A percentile compares a stretch with the other conserved stretches of the same genome.
Conservation (phyloP, 2,888 invertebrate genomes). For the Sicus ferrugineus region DNA sequence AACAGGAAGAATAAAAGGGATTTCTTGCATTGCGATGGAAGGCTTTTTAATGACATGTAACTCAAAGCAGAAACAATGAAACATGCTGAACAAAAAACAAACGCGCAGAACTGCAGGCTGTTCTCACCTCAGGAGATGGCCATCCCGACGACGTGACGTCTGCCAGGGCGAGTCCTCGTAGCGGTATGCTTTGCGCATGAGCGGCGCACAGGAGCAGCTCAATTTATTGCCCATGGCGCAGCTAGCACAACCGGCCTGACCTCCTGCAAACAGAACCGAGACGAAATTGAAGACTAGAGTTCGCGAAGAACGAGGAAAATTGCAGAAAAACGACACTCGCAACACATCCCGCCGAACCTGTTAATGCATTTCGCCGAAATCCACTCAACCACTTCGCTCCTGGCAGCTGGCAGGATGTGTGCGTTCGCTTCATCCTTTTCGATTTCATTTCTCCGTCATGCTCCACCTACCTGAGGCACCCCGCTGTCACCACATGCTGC, state of each 20-base stretch:
- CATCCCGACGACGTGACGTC: constrained; percentile 83
- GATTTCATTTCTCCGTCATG: no score
- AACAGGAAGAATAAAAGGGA: not conserved
- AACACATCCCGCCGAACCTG: no score
- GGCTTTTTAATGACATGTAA: no score
- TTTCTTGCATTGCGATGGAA: no score
- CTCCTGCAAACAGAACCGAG: constrained; percentile 54
- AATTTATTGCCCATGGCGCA: constrained; percentile 95
- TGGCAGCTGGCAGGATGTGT: not conserved
- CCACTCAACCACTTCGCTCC: not conserved
- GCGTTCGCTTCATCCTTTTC: no score
- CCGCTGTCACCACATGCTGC: constrained; percentile 83
- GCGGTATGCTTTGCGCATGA: constrained; percentile 95
- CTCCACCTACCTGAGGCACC: constrained; percentile 73
- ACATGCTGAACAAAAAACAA: no score
- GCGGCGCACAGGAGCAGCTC: constrained; percentile 95
- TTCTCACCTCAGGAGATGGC: constrained; percentile 86
- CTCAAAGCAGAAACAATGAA: no score
- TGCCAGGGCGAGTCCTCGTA: constrained; percentile 97
- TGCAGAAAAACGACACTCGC: no score
- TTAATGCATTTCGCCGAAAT: no score
- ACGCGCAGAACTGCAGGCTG: no score
- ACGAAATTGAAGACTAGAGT: no score
- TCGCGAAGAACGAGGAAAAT: constrained; percentile 6
- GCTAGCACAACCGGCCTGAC: constrained; percentile 66